Base-by-base conservation (phyloP, 2,888 invertebrate species). In the Odontocolon sp. region DNA sequence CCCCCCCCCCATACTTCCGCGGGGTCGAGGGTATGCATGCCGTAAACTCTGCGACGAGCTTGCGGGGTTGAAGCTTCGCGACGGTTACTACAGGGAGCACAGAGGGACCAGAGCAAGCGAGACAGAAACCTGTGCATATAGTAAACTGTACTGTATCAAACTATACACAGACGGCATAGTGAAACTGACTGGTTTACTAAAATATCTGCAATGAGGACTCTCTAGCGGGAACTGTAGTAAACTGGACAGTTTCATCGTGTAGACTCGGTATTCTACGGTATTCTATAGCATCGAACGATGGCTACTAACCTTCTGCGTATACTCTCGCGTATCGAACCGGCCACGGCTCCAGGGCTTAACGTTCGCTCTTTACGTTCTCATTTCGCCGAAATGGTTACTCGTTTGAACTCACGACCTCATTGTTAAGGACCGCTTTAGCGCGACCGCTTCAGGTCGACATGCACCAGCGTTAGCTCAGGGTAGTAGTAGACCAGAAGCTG, bases 361-460 rank as follows among this genome's bases (percentile, higher is more conserved):
- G 69, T 68, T 75, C 69, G 52, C 64, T 75, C 75, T 75, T 75
- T 75, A 75, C 75, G 75, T 75, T 75, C 64, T 66, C 75, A 75
- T 75, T 75, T 52, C 64, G 50, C 64, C 75, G 64, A 66, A 75
- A 75, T 75, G 75, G 75, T 64, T 52, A 70, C 75, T 75, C 75
- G 75, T 75, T 75, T 70, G 64, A 75, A 70, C 75, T 75, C 69
- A 75, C 75, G 75, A 75, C 69, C 75, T 69, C 75, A 59, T 75
- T 75, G 75, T 70, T 75, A 70, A 69, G 61, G 64, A 75, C 40
- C 75, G 69, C 64, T 75, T 70, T 75, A 57, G 69, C 64, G 64
- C 63, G 63, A 69, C 68, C 50, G 36, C 63, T 50, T 8, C 50
- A 21, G 63, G 28, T 40, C 59, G 45, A 26, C 47, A 23, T 21